Percentiles rank a stretch among this genome's conserved stretches.
Conservation (phyloP, 2,113 vertebrate genomes). For the Cyprinus carpio region DNA sequence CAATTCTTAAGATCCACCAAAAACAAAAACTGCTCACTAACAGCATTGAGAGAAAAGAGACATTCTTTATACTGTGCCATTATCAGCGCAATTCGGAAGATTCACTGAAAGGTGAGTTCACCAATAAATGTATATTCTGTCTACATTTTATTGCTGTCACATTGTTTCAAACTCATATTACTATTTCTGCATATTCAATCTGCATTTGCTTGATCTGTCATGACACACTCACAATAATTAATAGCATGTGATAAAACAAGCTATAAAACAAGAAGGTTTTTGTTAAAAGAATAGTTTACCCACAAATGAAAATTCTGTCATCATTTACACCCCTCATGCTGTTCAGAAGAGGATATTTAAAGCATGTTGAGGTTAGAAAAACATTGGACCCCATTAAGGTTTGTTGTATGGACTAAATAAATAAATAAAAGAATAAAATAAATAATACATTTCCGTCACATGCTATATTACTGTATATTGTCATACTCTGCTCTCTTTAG, state of each 20-base stretch:
- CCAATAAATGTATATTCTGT: neutral
- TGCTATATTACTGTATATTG: neutral
- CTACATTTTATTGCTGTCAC: neutral
- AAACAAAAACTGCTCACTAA: too few relatives aligned
- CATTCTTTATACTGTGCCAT: neutral
- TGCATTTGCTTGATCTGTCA: neutral
- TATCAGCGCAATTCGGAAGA: neutral
- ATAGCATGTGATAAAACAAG: neutral
- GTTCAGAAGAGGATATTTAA: neutral
- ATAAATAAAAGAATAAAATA: neutral
- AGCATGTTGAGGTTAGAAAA: too few relatives aligned
- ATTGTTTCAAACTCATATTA: neutral
- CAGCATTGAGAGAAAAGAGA: too few relatives aligned
- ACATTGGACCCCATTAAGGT: neutral
- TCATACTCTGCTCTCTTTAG: neutral
- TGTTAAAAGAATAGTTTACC: too few relatives aligned
- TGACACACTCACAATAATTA: neutral
- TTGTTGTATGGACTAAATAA: neutral
- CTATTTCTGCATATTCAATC: neutral
- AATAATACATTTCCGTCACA: neutral
- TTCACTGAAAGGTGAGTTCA: neutral
- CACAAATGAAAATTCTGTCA: neutral
- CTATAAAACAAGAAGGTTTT: neutral
- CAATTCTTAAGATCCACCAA: too few relatives aligned
- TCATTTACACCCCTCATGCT: neutral